A percentile compares a stretch with the other conserved stretches of the same genome.
phyloP scores from a whole-genome alignment of 2,888 invertebrate species.

The Phyto melanocephala region DNA sequence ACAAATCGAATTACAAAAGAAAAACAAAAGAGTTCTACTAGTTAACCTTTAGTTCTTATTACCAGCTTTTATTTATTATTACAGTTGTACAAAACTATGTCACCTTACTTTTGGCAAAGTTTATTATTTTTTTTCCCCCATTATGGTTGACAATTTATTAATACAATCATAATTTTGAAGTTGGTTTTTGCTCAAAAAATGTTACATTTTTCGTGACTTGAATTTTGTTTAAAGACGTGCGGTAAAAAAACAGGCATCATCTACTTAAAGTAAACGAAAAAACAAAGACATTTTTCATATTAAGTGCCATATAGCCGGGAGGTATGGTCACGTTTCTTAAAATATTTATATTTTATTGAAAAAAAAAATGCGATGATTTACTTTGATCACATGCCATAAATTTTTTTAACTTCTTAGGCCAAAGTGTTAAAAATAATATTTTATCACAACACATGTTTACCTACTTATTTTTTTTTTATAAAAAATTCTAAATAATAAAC shows the following conservation, averaged over 20 bases:
- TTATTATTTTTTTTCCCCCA: neutral
- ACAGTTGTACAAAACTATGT: neutral
- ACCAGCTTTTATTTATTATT: constrained; percentile 11
- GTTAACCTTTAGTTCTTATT: constrained; percentile 29
- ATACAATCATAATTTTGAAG: constrained; percentile 27
- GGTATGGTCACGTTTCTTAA: constrained; percentile 58
- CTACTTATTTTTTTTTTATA: too few relatives aligned
- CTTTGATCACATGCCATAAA: constrained; percentile 57
- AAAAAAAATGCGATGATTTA: constrained; percentile 41
- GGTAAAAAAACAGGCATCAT: neutral
- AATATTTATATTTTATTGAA: constrained; percentile 33
- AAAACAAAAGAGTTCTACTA: neutral
- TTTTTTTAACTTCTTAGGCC: constrained; percentile 8
- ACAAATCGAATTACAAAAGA: neutral
- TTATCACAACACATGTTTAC: too few relatives aligned
- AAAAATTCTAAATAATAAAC: too few relatives aligned
- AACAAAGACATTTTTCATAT: constrained; percentile 45
- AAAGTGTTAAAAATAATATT: neutral
- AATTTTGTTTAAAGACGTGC: constrained; percentile 27
- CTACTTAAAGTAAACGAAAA: too few relatives aligned
- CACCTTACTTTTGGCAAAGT: neutral
- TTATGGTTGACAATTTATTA: constrained; percentile 4
- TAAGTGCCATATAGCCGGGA: constrained; percentile 54
- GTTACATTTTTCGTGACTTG: constrained; percentile 59
- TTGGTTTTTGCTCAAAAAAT: constrained; percentile 24